Evolutionary conservation across 2,888 invertebrate genomes (phyloP).

Genomic region (Panzeria rudis): DNA sequence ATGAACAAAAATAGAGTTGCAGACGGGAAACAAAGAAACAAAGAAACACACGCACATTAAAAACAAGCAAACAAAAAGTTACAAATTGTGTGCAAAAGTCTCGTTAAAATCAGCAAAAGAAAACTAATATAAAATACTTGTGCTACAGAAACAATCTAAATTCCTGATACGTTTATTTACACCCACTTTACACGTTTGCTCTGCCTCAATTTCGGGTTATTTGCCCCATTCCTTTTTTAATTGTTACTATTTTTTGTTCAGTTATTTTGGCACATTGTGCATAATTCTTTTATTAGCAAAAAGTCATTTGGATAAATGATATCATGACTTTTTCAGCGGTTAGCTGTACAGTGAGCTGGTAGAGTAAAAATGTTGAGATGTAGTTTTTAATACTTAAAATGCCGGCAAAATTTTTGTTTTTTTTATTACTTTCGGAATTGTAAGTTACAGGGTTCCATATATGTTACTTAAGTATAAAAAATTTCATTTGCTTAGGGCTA

Average conservation of each 20-base stretch:
- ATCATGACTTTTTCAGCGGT: neutral
- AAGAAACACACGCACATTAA: conserved; percentile 19
- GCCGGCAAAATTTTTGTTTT: too few relatives aligned
- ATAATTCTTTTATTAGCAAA: conserved; percentile 27
- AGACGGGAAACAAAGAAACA: conserved; percentile 12
- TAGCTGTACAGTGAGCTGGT: neutral
- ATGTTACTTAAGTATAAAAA: too few relatives aligned
- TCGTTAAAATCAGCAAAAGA: conserved; percentile 73
- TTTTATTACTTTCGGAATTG: too few relatives aligned
- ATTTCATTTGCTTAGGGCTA: too few relatives aligned
- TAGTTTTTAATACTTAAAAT: neutral
- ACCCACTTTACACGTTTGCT: conserved; percentile 81
- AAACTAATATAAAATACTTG: neutral
- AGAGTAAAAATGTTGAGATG: neutral
- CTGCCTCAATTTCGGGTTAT: neutral
- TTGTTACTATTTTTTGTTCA: neutral
- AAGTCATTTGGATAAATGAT: neutral
- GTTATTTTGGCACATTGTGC: conserved; percentile 34
- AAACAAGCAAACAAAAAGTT: conserved; percentile 71
- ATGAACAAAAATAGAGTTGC: conserved; percentile 18
- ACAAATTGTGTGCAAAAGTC: conserved; percentile 75
- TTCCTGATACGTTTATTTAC: conserved; percentile 78
- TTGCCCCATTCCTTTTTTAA: neutral
- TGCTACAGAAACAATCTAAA: conserved; percentile 46
- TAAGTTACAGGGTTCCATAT: too few relatives aligned